phyloP scores from a whole-genome alignment of 2,113 vertebrate genomes.

The Brachirus orientalis region DNA sequence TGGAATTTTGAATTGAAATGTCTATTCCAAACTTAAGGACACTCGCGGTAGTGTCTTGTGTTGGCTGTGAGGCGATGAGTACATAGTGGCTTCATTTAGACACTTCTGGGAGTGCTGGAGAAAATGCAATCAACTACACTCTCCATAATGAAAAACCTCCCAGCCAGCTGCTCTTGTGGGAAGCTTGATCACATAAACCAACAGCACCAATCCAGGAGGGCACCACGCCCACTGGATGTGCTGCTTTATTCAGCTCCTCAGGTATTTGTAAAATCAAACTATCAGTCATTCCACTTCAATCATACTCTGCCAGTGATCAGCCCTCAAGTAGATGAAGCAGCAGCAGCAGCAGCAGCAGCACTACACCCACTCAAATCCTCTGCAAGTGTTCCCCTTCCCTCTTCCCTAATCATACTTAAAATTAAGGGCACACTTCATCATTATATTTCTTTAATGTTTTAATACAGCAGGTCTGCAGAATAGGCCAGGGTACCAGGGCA shows the following conservation, averaged over 20 bases:
- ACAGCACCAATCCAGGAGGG: conserved; percentile 43
- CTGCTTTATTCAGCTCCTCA: conserved; percentile 50
- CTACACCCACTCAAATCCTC: conserved; percentile 30
- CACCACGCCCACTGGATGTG: conserved; percentile 28
- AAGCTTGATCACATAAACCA: conserved; percentile 34
- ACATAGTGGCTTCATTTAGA: conserved; percentile 44
- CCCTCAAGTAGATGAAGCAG: conserved; percentile 39
- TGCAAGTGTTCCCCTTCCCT: conserved; percentile 23
- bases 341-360: conserved; percentile 21
- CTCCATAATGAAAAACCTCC: conserved; percentile 73
- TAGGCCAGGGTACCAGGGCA: neutral
- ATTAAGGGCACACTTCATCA: conserved; percentile 17
- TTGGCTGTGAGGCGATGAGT: conserved; percentile 28
- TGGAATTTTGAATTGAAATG: no score
- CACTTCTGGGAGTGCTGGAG: conserved; percentile 41
- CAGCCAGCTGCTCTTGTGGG: conserved; percentile 58
- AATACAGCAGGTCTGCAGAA: no score
- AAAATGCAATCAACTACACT: conserved; percentile 67
- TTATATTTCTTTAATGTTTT: no score
- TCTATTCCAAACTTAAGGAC: no score
- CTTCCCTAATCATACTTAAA: neutral
- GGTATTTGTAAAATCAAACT: conserved; percentile 68
- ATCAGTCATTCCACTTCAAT: conserved; percentile 72
- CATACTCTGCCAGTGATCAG: conserved; percentile 47
- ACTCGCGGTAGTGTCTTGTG: neutral